phyloP scores from a whole-genome alignment of 64 coral and sea anemone species.

The Hydrozoanthus tunicans region DNA sequence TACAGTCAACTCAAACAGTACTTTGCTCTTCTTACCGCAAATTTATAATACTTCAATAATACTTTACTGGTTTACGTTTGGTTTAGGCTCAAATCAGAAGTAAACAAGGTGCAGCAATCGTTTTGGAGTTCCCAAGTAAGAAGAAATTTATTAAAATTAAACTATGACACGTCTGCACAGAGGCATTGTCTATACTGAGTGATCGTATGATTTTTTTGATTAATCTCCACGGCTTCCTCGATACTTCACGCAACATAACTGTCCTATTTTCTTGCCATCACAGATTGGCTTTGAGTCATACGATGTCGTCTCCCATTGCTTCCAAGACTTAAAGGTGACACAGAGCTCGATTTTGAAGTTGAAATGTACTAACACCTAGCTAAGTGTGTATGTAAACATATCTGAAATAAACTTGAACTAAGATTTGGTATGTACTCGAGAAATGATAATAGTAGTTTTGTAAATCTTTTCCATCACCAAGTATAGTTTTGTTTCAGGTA shows the following conservation, averaged over 20 bases:
- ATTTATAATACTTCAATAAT: background rate
- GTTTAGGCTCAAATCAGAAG: slow-evolving; percentile 35
- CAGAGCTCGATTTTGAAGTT: background rate
- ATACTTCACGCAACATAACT: background rate
- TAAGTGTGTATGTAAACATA: too few relatives aligned
- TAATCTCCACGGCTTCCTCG: background rate
- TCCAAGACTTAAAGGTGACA: slow-evolving; percentile 31
- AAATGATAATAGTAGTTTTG: too few relatives aligned
- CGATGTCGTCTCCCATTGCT: background rate
- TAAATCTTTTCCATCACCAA: too few relatives aligned
- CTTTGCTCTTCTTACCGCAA: too few relatives aligned
- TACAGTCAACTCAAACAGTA: too few relatives aligned
- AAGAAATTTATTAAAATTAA: too few relatives aligned
- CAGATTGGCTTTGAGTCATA: slow-evolving; percentile 38
- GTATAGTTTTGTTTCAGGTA: too few relatives aligned
- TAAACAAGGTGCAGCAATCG: slow-evolving; percentile 8
- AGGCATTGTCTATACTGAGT: too few relatives aligned
- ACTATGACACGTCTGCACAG: background rate
- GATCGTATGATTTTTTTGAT: background rate
- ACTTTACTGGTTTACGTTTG: background rate
- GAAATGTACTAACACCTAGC: background rate
- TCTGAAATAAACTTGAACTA: too few relatives aligned
- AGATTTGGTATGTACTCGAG: too few relatives aligned
- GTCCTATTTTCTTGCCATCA: background rate
- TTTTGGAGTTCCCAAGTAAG: slow-evolving; percentile 56